phyloP scores from a whole-genome alignment of 2,113 vertebrate species.

The Meles meles region DNA sequence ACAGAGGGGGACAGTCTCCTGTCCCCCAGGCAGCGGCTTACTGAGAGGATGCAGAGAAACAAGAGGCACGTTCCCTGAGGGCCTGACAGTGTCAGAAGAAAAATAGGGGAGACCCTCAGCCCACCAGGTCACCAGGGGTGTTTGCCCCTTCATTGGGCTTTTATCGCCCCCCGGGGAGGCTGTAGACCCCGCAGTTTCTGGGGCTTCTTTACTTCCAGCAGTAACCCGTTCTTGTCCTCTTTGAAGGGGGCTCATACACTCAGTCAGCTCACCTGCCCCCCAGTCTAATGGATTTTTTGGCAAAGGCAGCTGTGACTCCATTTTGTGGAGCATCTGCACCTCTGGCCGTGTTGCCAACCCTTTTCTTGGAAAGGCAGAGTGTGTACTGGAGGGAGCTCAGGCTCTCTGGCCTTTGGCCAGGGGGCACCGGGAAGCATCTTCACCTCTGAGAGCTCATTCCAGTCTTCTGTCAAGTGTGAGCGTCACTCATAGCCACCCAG shows the following conservation, averaged over 20 bases:
- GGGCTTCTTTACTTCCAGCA: not conserved
- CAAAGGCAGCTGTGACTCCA: not conserved
- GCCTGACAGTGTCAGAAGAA: not conserved
- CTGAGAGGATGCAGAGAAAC: not conserved
- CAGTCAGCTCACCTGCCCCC: not conserved
- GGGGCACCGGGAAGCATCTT: not conserved
- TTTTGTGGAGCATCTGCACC: not conserved
- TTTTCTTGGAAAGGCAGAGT: not conserved
- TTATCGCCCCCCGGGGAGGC: not conserved
- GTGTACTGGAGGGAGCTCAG: not conserved
- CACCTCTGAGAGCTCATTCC: not conserved
- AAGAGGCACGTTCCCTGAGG: not conserved
- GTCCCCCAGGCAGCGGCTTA: not conserved
- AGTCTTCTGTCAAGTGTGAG: not conserved
- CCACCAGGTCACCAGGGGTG: not conserved
- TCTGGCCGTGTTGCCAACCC: fast-evolving
- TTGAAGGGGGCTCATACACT: not conserved
- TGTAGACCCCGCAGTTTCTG: not conserved
- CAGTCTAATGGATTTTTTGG: not conserved
- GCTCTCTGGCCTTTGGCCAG: not conserved
- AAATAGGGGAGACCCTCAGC: not conserved
- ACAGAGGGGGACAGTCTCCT: not conserved
- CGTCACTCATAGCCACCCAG: not conserved
- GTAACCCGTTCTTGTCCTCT: not conserved
- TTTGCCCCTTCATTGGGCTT: not conserved